A percentile compares a stretch with the other conserved stretches of the same genome.
Evolutionary conservation across 2,888 invertebrate species (phyloP).

Genomic region (Habroteleia sp.): DNA sequence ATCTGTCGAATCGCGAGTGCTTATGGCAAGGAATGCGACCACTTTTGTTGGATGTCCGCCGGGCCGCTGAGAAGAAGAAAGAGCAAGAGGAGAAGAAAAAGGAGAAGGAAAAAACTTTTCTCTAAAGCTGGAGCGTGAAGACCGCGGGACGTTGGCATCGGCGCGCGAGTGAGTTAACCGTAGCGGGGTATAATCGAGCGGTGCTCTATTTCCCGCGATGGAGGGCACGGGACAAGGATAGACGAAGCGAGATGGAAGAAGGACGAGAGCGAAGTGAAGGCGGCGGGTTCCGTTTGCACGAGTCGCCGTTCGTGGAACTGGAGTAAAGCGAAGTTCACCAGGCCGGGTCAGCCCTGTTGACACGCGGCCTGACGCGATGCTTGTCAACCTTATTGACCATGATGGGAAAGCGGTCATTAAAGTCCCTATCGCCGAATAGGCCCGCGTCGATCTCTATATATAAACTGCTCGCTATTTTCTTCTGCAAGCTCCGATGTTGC

Average conservation of each 20-base stretch:
- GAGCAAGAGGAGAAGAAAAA: neutral
- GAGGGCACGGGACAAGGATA: conserved; percentile 57
- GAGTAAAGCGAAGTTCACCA: conserved; percentile 75
- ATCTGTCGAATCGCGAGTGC: conserved; percentile 15
- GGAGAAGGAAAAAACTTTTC: conserved; percentile 4
- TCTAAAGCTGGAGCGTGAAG: conserved; percentile 6
- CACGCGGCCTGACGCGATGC: conserved; percentile 50
- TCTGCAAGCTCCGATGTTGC: conserved; percentile 3
- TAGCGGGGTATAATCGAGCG: conserved; percentile 70
- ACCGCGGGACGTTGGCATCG: conserved; percentile 42
- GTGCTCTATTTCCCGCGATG: conserved; percentile 77
- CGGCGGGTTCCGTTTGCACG: conserved; percentile 72
- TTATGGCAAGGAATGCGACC: conserved; percentile 29
- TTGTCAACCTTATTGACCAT: conserved; percentile 62
- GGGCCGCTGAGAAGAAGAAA: too few relatives aligned
- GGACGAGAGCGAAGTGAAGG: conserved; percentile 60
- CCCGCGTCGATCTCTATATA: neutral
- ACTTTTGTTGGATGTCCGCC: conserved; percentile 21
- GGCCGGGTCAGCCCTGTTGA: conserved; percentile 74
- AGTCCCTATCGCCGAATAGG: conserved; percentile 16
- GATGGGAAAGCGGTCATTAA: conserved; percentile 50
- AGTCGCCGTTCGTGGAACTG: conserved; percentile 65
- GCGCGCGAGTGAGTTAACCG: conserved; percentile 65
- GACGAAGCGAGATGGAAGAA: conserved; percentile 45
- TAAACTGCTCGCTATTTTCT: conserved; percentile 2